phyloP scores from a whole-genome alignment of 1,140 invertebrate genomes.

The Dermatophagoides farinae region DNA sequence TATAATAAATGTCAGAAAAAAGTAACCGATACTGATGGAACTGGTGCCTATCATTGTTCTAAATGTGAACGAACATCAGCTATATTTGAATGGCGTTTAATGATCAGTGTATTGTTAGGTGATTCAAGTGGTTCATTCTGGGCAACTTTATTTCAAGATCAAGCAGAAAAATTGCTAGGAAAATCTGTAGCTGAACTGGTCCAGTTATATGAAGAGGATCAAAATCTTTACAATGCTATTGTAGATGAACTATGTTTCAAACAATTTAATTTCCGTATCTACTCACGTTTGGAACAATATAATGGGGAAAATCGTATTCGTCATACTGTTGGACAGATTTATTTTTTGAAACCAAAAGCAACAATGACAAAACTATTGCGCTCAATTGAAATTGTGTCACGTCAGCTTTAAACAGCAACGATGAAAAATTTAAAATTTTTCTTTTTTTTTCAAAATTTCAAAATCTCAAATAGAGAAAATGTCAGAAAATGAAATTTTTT shows the following conservation, averaged over 20 bases:
- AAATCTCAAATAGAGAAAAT: no score
- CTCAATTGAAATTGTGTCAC: no score
- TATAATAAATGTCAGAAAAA: constrained; percentile 72
- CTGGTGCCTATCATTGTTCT: constrained; percentile 72
- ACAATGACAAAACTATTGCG: no score
- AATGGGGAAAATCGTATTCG: constrained; percentile 59
- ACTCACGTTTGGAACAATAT: constrained; percentile 69
- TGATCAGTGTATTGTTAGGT: constrained; percentile 48
- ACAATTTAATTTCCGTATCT: constrained; percentile 52
- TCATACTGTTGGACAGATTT: neutral
- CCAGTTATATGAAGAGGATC: constrained; percentile 23
- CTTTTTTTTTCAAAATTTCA: no score
- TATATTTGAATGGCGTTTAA: constrained; percentile 63
- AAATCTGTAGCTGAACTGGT: constrained; percentile 19
- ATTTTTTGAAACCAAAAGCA: no score
- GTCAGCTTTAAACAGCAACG: no score
- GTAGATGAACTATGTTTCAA: constrained; percentile 54
- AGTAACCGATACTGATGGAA: constrained; percentile 57
- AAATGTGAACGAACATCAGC: constrained; percentile 68
- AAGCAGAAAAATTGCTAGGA: constrained; percentile 56
- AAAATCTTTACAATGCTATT: constrained; percentile 32
- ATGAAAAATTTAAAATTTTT: no score
- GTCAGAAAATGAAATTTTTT: no score
- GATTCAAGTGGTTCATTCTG: constrained; percentile 62
- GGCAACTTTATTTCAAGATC: constrained; percentile 71